These are phyloP conservation scores for Chrysolina americana DNA, from an alignment of 2,888 invertebrate species.

Conservation along the genomic window DNA sequence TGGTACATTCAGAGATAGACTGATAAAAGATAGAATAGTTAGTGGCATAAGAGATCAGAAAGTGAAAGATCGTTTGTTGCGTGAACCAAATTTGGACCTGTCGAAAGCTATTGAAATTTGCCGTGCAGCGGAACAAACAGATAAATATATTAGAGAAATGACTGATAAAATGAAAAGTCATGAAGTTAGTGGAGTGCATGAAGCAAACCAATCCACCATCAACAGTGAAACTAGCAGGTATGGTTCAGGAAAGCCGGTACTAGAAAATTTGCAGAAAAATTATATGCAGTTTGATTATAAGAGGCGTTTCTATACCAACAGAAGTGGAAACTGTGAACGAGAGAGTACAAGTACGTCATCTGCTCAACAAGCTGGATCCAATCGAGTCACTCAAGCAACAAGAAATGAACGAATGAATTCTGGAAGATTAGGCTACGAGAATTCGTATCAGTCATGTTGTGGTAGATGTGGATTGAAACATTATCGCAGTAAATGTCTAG, in stretches of 20 bases:
- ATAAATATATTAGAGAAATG: background rate
- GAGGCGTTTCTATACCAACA: background rate
- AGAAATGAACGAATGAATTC: no score
- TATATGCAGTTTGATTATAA: background rate
- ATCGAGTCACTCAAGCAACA: no score
- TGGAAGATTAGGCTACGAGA: background rate
- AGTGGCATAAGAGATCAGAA: slow-evolving; percentile 13
- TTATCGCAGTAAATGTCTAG: background rate
- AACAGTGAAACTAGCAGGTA: background rate
- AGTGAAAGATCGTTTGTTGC: background rate
- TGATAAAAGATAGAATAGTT: slow-evolving; percentile 6
- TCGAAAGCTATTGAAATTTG: background rate
- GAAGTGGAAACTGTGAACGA: background rate
- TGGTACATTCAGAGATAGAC: background rate
- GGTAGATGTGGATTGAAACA: background rate
- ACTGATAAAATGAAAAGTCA: background rate
- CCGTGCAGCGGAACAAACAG: background rate
- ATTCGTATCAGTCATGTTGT: background rate
- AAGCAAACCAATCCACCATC: background rate
- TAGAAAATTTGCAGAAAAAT: background rate
- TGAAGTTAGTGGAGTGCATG: background rate
- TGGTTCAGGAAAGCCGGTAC: background rate
- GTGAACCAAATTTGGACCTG: background rate
- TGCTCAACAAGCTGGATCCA: background rate
- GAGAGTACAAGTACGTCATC: background rate